phyloP scores from a whole-genome alignment of 2,797 vertebrate genomes.

The Labeo calbasu region DNA sequence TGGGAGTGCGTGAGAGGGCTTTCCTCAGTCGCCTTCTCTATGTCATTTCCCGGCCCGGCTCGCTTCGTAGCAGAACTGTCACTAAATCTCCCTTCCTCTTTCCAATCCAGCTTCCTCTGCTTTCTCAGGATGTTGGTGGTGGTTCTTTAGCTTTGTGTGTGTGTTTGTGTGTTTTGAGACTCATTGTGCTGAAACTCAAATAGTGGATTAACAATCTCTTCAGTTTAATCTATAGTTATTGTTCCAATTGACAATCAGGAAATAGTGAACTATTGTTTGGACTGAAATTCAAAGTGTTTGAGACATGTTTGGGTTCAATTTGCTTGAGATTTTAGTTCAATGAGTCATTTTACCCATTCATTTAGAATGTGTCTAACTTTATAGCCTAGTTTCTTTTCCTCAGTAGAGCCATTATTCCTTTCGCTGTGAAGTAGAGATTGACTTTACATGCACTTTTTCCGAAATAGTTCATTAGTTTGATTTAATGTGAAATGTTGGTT shows the following conservation, averaged over 20 bases:
- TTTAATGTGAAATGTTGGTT: constrained; percentile 2
- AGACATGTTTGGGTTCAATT: neutral
- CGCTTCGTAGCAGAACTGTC: constrained; percentile 46
- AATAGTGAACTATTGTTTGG: neutral
- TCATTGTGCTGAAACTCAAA: constrained; percentile 36
- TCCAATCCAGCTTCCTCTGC: constrained; percentile 35
- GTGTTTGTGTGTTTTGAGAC: constrained; percentile 33
- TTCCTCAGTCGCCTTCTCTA: constrained; percentile 22
- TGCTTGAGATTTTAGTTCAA: neutral
- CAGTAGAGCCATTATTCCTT: constrained; percentile 25
- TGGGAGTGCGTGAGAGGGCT: constrained; percentile 32
- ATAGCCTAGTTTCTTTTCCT: constrained; percentile 15
- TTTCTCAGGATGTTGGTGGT: constrained; percentile 50
- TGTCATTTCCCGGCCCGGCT: constrained; percentile 21
- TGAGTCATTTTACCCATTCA: constrained; percentile 55
- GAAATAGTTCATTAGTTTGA: neutral
- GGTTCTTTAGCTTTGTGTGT: constrained; percentile 4
- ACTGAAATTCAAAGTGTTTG: neutral
- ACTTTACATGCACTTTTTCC: constrained; percentile 5
- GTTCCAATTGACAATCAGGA: neutral
- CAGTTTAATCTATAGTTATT: neutral
- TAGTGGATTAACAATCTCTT: neutral
- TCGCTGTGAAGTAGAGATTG: constrained; percentile 29
- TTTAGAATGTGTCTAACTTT: neutral
- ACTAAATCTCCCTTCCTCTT: constrained; percentile 12